Evolutionary conservation across 2,113 vertebrate species (phyloP).

Genomic region (Cariama cristata): DNA sequence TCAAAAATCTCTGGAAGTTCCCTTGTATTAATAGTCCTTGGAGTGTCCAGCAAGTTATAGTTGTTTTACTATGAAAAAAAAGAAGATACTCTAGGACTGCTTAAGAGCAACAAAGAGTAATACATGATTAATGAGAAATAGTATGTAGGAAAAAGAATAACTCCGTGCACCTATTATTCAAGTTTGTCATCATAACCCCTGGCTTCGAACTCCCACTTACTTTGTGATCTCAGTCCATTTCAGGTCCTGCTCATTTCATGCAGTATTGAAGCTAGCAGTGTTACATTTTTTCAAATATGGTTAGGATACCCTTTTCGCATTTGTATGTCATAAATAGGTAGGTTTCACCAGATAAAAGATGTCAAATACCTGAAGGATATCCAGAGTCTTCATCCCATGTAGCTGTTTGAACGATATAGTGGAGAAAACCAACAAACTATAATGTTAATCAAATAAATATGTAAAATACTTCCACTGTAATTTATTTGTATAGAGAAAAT

Average conservation of each 20-base stretch:
- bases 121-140: background rate
- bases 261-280: background rate
- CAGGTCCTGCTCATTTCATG: background rate
- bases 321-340: background rate
- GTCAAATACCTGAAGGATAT: background rate
- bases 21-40: background rate
- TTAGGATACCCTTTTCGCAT: background rate
- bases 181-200: background rate
- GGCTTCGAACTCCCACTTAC: background rate
- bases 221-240: background rate
- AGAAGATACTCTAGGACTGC: background rate
- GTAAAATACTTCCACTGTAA: background rate
- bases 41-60: background rate
- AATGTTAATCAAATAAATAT: background rate
- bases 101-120: background rate
- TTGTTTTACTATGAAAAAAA: background rate
- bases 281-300: background rate
- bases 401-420: background rate
- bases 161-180: background rate
- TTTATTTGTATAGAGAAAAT: background rate
- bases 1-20: background rate
- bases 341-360: background rate
- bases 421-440: background rate
- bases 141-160: background rate
- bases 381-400: background rate